Evolutionary conservation across 2,888 invertebrate genomes (phyloP), one percentile per base, ranked within the genome.

Genomic region (Harpalus rubripes): DNA sequence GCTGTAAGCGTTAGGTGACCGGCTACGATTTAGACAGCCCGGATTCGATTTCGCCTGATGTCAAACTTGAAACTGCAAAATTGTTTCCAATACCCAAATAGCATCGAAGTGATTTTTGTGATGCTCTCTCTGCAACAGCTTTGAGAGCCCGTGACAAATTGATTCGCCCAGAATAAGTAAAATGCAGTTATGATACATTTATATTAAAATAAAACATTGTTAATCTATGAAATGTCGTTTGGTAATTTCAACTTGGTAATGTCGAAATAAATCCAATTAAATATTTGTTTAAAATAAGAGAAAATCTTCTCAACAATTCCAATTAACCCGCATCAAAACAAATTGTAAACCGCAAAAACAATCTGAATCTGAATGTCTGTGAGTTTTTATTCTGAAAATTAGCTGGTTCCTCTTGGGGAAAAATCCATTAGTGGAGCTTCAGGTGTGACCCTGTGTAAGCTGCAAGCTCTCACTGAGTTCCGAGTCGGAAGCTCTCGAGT

Each of bases 401-500:
- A 16, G 15, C 16, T 15, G 59, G 16, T 59, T 59, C 59, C 72
- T 44, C 72, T 41, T 18, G 72, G 44, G 72, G 18, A 74, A 74
- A 74, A 74, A 74, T 74, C 72, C 72, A 74, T 74, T 74, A 74
- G 44, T 68, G 68, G 41, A 44, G 44, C 72, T 74, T 44, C 72
- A 74, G 72, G 72, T 74, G 41, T 15, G 68, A 68, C 68, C 15
- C 65, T 32, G 32, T 3, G 32, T 32, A 32, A 32, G 32, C 32
- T 22, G 32, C 32, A 32, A 32, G 32, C 32, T 5, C 32, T 32
- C 32, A 5, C 32, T 32, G 32, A 32, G 39, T 39, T 74, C 44
- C 72, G 72, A 41, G 72, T 18, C 63, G 81, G 65, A 81, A 63
- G 63, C 78, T 63, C 84, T 79, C 39, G 59, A 80, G 85, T 85